phyloP scores from a whole-genome alignment of 2,888 invertebrate genomes.

The Zele albiditarsus region DNA sequence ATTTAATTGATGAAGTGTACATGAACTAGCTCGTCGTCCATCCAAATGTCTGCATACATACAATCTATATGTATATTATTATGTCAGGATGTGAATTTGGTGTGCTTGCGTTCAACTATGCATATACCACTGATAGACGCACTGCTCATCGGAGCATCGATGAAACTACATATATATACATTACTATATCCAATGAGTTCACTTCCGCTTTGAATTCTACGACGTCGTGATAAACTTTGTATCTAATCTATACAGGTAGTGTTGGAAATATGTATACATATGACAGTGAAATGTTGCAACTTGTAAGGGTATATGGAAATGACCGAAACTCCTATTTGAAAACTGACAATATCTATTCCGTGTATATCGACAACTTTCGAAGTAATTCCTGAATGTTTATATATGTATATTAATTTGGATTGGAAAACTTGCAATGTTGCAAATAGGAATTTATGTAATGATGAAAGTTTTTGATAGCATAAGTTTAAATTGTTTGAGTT shows the following conservation, averaged over 20 bases:
- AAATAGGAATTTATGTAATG: not conserved
- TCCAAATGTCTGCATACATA: slow-evolving; percentile 20
- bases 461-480: not conserved
- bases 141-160: not conserved
- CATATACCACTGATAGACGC: too few species aligned
- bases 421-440: not conserved
- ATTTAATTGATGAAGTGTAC: slow-evolving; percentile 43
- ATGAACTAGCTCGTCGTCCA: slow-evolving; percentile 23
- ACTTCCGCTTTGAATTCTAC: not conserved
- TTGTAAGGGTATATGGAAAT: slow-evolving; percentile 44
- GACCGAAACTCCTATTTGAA: not conserved
- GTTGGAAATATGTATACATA: not conserved
- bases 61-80: not conserved
- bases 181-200: not conserved
- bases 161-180: not conserved
- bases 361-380: not conserved
- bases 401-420: not conserved
- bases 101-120: too few species aligned
- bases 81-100: too few species aligned
- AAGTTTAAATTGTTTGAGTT: not conserved
- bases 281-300: slow-evolving; percentile 29
- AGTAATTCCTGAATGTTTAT: not conserved
- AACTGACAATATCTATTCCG: not conserved
- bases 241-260: not conserved
- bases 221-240: not conserved